These are phyloP conservation scores for Episyrphus balteatus DNA, from an alignment of 1,140 invertebrate genomes.

Conservation along the genomic window DNA sequence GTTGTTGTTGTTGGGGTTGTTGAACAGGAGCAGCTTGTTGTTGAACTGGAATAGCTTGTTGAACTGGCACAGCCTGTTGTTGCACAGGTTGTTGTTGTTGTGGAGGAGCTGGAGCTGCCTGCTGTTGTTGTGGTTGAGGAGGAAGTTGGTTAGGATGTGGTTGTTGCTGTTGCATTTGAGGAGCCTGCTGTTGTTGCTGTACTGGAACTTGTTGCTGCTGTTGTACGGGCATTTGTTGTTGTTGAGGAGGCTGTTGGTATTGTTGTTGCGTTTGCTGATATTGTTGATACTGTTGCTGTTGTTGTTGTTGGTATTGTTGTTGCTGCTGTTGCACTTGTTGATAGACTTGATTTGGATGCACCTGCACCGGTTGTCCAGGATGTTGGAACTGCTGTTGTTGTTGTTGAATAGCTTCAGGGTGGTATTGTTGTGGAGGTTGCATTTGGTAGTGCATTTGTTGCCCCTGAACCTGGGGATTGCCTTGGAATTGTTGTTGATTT, in stretches of 20 bases:
- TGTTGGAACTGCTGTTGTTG: no score
- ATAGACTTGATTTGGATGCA: constrained; percentile 9
- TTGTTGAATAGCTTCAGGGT: constrained; percentile 12
- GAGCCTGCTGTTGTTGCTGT: constrained; percentile 22
- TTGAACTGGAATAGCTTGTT: not conserved
- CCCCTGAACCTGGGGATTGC: constrained; percentile 10
- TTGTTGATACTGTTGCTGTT: constrained; percentile 30
- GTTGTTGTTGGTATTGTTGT: constrained; percentile 31
- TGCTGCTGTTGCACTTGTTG: constrained; percentile 24
- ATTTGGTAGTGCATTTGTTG: constrained; percentile 18
- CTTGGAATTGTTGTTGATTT: constrained; percentile 14
- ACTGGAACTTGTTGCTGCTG: constrained; percentile 17
- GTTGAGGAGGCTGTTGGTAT: constrained; percentile 21
- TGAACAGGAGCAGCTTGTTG: not conserved
- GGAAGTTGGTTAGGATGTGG: constrained; percentile 7
- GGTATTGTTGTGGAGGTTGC: not conserved
- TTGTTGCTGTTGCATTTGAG: constrained; percentile 17
- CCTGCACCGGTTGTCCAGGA: constrained; percentile 1
- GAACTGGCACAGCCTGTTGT: not conserved
- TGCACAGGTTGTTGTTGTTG: constrained; percentile 4
- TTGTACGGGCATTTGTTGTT: constrained; percentile 18
- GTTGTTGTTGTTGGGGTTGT: not conserved
- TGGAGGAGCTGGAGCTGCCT: constrained; percentile 1
- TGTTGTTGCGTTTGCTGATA: constrained; percentile 19
- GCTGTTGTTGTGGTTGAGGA: constrained; percentile 9